Base-by-base conservation (phyloP, 1,140 invertebrate species). In the Cotesia chilonis region DNA sequence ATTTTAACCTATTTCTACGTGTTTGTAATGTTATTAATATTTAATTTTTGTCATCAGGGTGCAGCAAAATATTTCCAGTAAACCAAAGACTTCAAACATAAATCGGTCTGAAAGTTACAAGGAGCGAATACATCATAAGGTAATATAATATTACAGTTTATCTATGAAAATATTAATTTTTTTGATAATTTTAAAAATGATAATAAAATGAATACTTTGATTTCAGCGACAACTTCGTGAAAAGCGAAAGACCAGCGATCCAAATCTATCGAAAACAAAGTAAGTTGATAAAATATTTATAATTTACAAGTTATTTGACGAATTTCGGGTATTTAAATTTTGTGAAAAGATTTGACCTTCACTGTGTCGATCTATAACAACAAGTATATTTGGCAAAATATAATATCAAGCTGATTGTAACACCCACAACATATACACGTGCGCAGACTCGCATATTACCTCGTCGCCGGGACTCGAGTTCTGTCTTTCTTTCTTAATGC, bases 231-330 rank as follows among this genome's bases (percentile, higher is more conserved):
- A 91, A 78, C 83, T 90, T 74, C 88, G 91, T 75, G 92, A 92
- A 81, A 90, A 90, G 74, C 88, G 91, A 77, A 93, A 93, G 85
- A 92, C 91, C 60, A 92, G 91, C 76, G 92, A 93, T 85, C 92
- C 92, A 10, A 93, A 92, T 86, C 88, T 93, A 59, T 92, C 92
- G 52, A 92, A 92, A 87, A 90, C 89, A 78, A 91, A 90, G 90
- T 91, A 82, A 90, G 88, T 88, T 66, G 59, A 17, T 41, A 73
- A 55, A 52, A 68, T 47, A 52, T 65, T 37, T 71, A 68, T 71
- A 67, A 55, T 57, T 68, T 17, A 59, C 7, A 6, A 60, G 10
- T 47, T 10, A 1, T 47, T n/a, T 61, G 47, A 70, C 20, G 17
- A 59, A 59, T 59, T 6, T 59, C 6, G 10, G 10, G 3, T 28